Evolutionary conservation across 1,140 invertebrate genomes (phyloP), one percentile per base, ranked within the genome.

Genomic region (Drosophila mayri): DNA sequence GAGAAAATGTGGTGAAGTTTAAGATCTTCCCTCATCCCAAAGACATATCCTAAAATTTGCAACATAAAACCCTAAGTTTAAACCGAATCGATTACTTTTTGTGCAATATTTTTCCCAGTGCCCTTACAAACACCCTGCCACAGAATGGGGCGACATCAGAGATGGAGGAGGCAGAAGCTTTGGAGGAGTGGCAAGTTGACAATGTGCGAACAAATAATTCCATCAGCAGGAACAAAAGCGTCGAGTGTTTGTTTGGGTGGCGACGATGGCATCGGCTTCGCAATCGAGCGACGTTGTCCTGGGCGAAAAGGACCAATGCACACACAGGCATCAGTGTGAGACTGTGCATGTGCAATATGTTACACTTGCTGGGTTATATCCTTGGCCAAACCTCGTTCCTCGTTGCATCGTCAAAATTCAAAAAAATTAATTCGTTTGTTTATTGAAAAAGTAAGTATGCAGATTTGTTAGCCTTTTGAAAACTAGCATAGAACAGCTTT

Each of bases 201-300:
- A 91, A 91, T 91, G 88, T 91, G 88, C 88, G 88, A 91, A 91
- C 88, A 91, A 91, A 91, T 91, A 91, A 91, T 91, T 91, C 88
- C 88, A 91, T 91, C 88, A 91, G 75, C 88, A 82, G 86, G 83
- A 85, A 91, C 88, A 91, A 91, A 91, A 88, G 88, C 84, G 84
- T 88, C 84, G 84, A 87, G 84, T 91, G 88, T 81, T 91, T 87
- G 84, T 87, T 87, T 90, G 84, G 84, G 85, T 87, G 83, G 83
- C 84, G 57, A 40, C 67, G 63, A 70, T 67, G 72, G 55, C 74
- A 59, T 65, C 73, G 71, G 61, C 74, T 67, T 70, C 38, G 66
- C 66, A 70, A 74, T 68, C 63, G 64, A 49, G 58, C 73, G 32
- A 61, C 74, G 62, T 44, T 55, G 58, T 62, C 73, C 70, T 38